These are phyloP conservation scores for Arizona elegans DNA, from an alignment of 2,113 vertebrate species.

Conservation along the genomic window DNA sequence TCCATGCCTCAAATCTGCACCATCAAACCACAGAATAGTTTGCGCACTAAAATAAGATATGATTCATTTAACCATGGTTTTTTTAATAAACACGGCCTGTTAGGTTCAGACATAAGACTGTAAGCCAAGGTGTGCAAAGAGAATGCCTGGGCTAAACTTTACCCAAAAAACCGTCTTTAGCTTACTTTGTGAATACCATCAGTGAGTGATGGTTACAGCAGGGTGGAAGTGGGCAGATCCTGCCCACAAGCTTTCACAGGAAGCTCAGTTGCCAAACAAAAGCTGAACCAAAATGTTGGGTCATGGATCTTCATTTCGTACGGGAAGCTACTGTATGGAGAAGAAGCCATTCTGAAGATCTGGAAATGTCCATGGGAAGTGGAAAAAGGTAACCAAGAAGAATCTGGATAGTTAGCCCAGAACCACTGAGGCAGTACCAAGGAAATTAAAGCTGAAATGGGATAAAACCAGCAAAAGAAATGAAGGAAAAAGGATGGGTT, in stretches of 20 bases:
- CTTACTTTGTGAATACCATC: background rate
- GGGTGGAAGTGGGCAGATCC: background rate
- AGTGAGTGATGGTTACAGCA: background rate
- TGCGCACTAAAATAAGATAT: background rate
- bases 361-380: background rate
- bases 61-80: background rate
- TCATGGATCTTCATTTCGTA: background rate
- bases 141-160: background rate
- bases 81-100: background rate
- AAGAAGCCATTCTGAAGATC: background rate
- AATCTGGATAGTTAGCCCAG: background rate
- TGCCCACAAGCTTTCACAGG: background rate
- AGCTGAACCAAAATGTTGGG: background rate
- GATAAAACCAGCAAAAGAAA: background rate
- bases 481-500: background rate
- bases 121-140: background rate
- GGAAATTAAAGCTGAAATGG: background rate
- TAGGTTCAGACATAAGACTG: background rate
- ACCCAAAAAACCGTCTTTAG: background rate
- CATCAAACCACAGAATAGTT: background rate
- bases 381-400: background rate
- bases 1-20: background rate
- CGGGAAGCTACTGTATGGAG: background rate
- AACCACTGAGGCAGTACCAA: background rate
- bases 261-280: background rate